These are phyloP conservation scores for Mesorhabditis sp. DNA, from an alignment of 2,888 invertebrate species.

Conservation along the genomic window DNA sequence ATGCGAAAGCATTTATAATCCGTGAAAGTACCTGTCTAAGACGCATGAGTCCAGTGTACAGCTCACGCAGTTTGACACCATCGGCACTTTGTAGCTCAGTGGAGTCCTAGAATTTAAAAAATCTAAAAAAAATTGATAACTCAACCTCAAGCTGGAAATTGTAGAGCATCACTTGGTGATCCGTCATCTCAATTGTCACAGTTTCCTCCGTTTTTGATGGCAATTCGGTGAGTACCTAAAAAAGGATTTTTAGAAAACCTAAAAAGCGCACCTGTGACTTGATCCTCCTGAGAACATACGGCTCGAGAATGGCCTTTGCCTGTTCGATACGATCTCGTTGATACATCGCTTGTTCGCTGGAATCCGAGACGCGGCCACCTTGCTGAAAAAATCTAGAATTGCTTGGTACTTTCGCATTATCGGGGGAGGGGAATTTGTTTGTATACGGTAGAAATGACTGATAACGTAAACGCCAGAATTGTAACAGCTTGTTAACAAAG, in stretches of 20 bases:
- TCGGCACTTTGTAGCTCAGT: too few species aligned
- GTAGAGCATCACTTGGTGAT: constrained; percentile 74
- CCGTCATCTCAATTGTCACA: constrained; percentile 70
- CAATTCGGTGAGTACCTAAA: constrained; percentile 66
- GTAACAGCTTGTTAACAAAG: too few species aligned
- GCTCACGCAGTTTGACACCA: too few species aligned
- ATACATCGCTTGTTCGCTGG: constrained; percentile 71
- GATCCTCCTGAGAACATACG: constrained; percentile 82
- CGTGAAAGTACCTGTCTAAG: too few species aligned
- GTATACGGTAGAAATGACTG: too few species aligned
- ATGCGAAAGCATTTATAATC: too few species aligned
- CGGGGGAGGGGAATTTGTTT: too few species aligned
- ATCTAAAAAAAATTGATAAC: too few species aligned
- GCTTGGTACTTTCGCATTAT: too few species aligned
- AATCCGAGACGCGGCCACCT: constrained; percentile 28
- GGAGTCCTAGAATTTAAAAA: too few species aligned
- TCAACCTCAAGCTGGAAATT: constrained; percentile 31
- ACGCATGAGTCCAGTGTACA: too few species aligned
- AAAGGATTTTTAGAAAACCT: constrained; percentile 3
- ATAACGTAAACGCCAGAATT: too few species aligned
- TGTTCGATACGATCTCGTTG: constrained; percentile 84
- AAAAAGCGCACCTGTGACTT: constrained; percentile 64
- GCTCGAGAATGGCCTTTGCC: constrained; percentile 91
- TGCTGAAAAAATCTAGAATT: constrained; percentile 15
- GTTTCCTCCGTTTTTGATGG: constrained; percentile 77